Evolutionary conservation across 2,797 vertebrate species (phyloP), one percentile per base, ranked within the genome.

Genomic region (Sternarchorhynchus goeldii): DNA sequence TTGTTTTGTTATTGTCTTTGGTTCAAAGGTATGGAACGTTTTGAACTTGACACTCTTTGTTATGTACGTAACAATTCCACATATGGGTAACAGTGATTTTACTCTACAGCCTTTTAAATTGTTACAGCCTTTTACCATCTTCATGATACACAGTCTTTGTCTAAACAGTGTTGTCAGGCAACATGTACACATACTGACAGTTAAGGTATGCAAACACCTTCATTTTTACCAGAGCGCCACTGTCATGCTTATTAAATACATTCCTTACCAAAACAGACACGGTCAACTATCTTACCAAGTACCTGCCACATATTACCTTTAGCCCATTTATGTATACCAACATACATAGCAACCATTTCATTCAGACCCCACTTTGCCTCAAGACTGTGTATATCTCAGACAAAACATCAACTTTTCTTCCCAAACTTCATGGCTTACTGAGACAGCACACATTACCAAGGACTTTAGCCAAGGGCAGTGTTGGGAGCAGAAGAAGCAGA

Each of bases 41-140:
- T 41, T 71, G 45, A 71, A 65, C 66, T 53, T 32, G 14, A 53
- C 68, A 34, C 31, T 21, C 25, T 32, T 50, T 17, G 12, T 57
- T 76, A 39, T 10, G 17, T 74, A 70, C 45, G 63, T 65, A 77
- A 55, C 39, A 56, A 31, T 62, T 78, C 68, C 60, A 72, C 70
- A 45, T 81, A 20, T 41, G 16, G 32, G 32, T 60, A 4, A 16
- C 2, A 31, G 56, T 20, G 17, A 39, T 59, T 6, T 25, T 25
- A 53, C 34, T 68, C 69, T 68, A 69, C 36, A 25, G 64, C 64
- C 64, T 67, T 41, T 67, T 67, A 53, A 69, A 69, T 16, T 8
- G 29, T 53, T 1, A 72, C 20, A 17, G 58, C 58, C 34, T 64
- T 78, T 57, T 16, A 71, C 16, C 16, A 25, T 14, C 41, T 12